Conservation (phyloP, 1,140 invertebrate genomes). For the Drosophila simulans region DNA sequence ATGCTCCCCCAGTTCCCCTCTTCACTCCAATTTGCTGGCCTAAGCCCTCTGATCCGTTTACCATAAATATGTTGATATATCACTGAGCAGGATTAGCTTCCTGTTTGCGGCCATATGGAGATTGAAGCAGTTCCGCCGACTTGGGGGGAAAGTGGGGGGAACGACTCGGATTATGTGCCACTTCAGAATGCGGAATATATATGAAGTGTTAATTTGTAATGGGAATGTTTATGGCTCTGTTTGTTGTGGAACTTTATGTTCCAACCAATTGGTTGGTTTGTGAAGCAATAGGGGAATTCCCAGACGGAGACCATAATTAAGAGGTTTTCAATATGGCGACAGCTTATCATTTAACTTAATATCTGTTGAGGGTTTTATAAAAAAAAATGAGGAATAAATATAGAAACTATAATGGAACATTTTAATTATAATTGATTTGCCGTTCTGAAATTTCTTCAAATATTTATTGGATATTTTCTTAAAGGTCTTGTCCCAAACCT, state of each 20-base stretch:
- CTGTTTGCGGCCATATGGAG: slow-evolving; percentile 79
- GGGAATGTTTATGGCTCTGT: slow-evolving; percentile 71
- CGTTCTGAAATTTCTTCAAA: not conserved
- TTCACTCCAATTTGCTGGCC: slow-evolving; percentile 18
- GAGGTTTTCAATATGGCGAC: slow-evolving; percentile 8
- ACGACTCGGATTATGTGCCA: slow-evolving; percentile 45
- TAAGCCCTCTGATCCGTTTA: slow-evolving; percentile 78
- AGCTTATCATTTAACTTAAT: slow-evolving; percentile 13
- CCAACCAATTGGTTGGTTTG: slow-evolving; percentile 49
- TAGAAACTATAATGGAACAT: no score
- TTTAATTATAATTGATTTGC: no score
- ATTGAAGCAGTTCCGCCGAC: not conserved
- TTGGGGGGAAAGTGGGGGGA: not conserved
- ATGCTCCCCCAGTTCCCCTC: not conserved
- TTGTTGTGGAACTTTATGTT: slow-evolving; percentile 56
- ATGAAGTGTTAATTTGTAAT: slow-evolving; percentile 80
- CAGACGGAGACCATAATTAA: not conserved
- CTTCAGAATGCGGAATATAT: slow-evolving; percentile 52
- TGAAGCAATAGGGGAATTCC: not conserved
- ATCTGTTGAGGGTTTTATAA: not conserved
- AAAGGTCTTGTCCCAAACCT: not conserved
- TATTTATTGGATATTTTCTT: not conserved
- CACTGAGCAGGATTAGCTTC: slow-evolving; percentile 81
- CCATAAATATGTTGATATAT: slow-evolving; percentile 84
- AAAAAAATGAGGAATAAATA: not conserved